Evolutionary conservation across 2,888 invertebrate species (phyloP).

Genomic region (Omphaloscelis lunosa): DNA sequence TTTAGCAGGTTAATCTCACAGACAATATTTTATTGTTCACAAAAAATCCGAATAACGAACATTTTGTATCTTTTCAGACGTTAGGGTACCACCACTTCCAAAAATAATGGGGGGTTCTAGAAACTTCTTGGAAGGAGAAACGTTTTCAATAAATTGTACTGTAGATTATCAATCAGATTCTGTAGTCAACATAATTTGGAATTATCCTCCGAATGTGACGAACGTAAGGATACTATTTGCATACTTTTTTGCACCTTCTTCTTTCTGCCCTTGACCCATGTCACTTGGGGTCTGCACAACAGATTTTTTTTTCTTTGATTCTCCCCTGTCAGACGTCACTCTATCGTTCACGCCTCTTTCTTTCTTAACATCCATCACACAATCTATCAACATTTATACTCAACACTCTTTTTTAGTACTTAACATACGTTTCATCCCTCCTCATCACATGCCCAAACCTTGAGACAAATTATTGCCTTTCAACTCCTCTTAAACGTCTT

Average conservation of each 20-base stretch:
- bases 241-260: neutral
- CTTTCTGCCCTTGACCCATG: neutral
- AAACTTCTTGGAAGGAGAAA: slow-evolving; percentile 79
- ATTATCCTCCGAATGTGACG: slow-evolving; percentile 64
- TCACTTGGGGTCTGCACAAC: neutral
- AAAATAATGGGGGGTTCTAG: slow-evolving; percentile 60
- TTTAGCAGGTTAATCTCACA: slow-evolving; percentile 28
- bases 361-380: neutral
- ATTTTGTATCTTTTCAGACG: slow-evolving; percentile 64
- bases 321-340: neutral
- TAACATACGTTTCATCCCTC: neutral
- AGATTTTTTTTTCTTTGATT: neutral
- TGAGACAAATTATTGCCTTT: neutral
- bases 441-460: neutral
- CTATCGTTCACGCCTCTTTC: neutral
- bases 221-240: slow-evolving; percentile 66
- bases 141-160: slow-evolving; percentile 82
- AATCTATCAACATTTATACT: neutral
- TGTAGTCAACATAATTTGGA: slow-evolving; percentile 78
- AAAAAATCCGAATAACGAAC: slow-evolving; percentile 6
- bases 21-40: neutral
- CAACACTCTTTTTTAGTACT: neutral
- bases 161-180: slow-evolving; percentile 72
- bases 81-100: slow-evolving; percentile 72
- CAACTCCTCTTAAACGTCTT: neutral